phyloP scores from a whole-genome alignment of 2,888 invertebrate genomes.

The Chaitophorus viminalis region DNA sequence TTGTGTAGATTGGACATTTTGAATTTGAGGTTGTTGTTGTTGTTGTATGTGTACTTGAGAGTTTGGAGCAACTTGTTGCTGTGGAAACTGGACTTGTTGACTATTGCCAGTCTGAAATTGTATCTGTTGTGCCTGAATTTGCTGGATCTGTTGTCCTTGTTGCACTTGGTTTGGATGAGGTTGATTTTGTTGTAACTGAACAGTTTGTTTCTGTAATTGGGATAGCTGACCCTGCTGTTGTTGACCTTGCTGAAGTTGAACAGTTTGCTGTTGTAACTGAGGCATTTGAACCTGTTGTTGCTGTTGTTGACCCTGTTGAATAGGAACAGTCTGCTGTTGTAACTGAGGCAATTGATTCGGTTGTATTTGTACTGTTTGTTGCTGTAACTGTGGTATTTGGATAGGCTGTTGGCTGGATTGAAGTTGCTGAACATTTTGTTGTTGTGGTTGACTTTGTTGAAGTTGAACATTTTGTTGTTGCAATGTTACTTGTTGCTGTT shows the following conservation, averaged over 20 bases:
- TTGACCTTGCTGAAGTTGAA: slow-evolving; percentile 65
- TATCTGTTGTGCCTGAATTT: slow-evolving; percentile 69
- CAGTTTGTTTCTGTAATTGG: slow-evolving; percentile 62
- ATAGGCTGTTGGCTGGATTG: slow-evolving; percentile 62
- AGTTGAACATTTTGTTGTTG: slow-evolving; percentile 66
- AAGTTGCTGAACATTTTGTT: slow-evolving; percentile 64
- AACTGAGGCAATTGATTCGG: slow-evolving; percentile 64
- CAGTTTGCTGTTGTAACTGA: slow-evolving; percentile 62
- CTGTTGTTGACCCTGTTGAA: slow-evolving; percentile 65
- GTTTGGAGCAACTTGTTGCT: slow-evolving; percentile 64
- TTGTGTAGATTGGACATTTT: slow-evolving; percentile 72
- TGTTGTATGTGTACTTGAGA: slow-evolving; percentile 66
- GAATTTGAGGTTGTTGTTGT: slow-evolving; percentile 72
- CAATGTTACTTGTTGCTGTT: slow-evolving; percentile 68
- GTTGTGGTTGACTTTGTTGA: slow-evolving; percentile 64
- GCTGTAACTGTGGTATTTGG: slow-evolving; percentile 65
- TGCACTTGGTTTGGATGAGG: slow-evolving; percentile 70
- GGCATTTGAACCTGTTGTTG: slow-evolving; percentile 65
- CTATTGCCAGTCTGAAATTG: slow-evolving; percentile 65
- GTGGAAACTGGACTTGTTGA: slow-evolving; percentile 69
- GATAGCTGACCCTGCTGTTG: slow-evolving; percentile 67
- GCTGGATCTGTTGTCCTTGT: slow-evolving; percentile 71
- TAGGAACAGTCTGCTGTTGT: slow-evolving; percentile 64
- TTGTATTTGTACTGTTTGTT: slow-evolving; percentile 66
- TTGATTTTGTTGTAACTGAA: slow-evolving; percentile 65